A percentile compares a stretch with the other conserved stretches of the same genome.
These are phyloP conservation scores for Spisula solida DNA, from an alignment of 2,888 invertebrate species.

Conservation along the genomic window DNA sequence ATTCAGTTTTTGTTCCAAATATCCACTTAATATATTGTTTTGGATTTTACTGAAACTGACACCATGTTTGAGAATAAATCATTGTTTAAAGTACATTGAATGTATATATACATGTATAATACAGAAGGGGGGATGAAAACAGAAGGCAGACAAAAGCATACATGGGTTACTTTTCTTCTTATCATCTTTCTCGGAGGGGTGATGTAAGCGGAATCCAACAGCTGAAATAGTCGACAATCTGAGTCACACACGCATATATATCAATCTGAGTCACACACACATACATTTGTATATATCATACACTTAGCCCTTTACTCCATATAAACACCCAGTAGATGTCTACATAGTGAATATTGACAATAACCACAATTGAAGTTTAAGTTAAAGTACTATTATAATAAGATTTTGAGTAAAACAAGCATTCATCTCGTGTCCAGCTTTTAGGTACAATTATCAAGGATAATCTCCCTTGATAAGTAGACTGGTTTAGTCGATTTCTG, in stretches of 20 bases:
- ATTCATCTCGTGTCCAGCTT: too few species aligned
- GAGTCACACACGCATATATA: constrained; percentile 31
- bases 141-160: constrained; percentile 54
- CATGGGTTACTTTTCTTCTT: constrained; percentile 68
- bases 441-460: too few species aligned
- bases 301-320: too few species aligned
- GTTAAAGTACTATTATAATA: too few species aligned
- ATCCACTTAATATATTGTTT: too few species aligned
- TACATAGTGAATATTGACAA: too few species aligned
- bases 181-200: constrained; percentile 58
- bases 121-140: constrained; percentile 1
- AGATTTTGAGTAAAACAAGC: too few species aligned
- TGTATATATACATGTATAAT: constrained; percentile 4
- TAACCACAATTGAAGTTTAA: too few species aligned
- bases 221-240: constrained; percentile 61
- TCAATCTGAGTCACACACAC: constrained; percentile 30
- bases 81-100: not conserved
- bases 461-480: too few species aligned
- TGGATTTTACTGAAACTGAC: not conserved
- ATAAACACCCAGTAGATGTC: too few species aligned
- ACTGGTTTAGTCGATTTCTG: too few species aligned
- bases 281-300: not conserved
- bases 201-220: constrained; percentile 67
- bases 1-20: too few species aligned
- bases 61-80: constrained; percentile 1